phyloP scores from a whole-genome alignment of 2,888 invertebrate genomes.

The Synanthedon vespiformis region DNA sequence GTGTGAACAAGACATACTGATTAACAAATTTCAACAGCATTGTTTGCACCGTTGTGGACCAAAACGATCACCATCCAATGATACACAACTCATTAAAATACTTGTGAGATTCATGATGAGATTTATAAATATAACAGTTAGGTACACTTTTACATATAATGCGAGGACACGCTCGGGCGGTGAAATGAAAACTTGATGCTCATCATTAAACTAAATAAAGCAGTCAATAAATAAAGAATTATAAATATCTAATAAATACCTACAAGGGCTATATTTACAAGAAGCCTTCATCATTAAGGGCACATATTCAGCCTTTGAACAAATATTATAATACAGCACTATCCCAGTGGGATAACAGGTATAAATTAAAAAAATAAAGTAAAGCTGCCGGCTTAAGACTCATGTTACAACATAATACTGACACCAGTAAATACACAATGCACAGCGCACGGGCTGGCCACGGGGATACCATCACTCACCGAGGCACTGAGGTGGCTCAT shows the following conservation, averaged over 20 bases:
- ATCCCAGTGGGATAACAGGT: constrained; percentile 64
- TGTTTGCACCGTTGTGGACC: constrained; percentile 23
- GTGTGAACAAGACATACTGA: constrained; percentile 15
- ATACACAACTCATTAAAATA: constrained; percentile 14
- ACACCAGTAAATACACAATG: constrained; percentile 64
- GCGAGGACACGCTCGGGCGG: constrained; percentile 64
- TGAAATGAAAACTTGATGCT: constrained; percentile 59
- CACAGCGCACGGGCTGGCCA: constrained; percentile 49
- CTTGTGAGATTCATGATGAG: constrained; percentile 64
- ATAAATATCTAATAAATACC: constrained; percentile 73
- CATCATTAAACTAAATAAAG: constrained; percentile 60
- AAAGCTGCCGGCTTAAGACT: constrained; percentile 68
- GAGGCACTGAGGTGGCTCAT: constrained; percentile 13
- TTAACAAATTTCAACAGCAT: background rate
- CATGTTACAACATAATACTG: constrained; percentile 69
- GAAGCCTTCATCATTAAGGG: constrained; percentile 56
- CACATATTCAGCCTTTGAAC: constrained; percentile 62
- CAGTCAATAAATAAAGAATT: constrained; percentile 72
- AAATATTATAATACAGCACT: constrained; percentile 69
- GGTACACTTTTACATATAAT: constrained; percentile 26
- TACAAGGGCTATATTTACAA: constrained; percentile 69
- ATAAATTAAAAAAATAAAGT: constrained; percentile 64
- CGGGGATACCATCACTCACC: constrained; percentile 48
- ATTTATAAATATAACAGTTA: constrained; percentile 34
- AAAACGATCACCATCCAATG: constrained; percentile 59